Percentiles rank a stretch among this genome's conserved stretches.
Conservation (phyloP, 2,888 invertebrate genomes). For the Axea sp. region DNA sequence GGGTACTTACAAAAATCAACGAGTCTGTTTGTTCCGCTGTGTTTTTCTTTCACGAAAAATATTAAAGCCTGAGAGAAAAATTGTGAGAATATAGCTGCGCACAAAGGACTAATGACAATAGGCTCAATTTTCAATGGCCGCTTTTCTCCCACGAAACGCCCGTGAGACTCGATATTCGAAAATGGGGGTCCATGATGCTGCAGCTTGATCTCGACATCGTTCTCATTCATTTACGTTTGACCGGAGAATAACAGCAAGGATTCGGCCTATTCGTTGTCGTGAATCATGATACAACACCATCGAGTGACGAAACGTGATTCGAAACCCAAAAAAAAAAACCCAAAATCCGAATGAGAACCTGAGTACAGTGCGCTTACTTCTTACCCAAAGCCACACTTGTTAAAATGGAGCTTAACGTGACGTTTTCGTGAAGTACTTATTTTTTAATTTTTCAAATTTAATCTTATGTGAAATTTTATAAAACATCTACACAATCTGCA, state of each 20-base stretch:
- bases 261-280: constrained; percentile 26
- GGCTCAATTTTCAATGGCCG: constrained; percentile 37
- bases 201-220: constrained; percentile 18
- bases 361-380: constrained; percentile 1
- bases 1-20: too few species aligned
- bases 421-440: too few species aligned
- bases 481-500: too few species aligned
- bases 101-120: constrained; percentile 29
- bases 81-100: not conserved
- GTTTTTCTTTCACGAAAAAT: not conserved
- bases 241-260: constrained; percentile 30
- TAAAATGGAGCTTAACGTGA: not conserved
- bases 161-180: constrained; percentile 30
- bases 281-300: constrained; percentile 23
- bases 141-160: constrained; percentile 38
- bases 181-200: constrained; percentile 20
- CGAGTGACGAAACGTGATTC: constrained; percentile 38
- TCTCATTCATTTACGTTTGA: constrained; percentile 33
- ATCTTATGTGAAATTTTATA: too few species aligned
- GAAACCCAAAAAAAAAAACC: constrained; percentile 21
- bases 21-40: too few species aligned
- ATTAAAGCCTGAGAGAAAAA: constrained; percentile 9
- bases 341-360: constrained; percentile 6
- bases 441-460: too few species aligned
- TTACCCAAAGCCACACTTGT: not conserved